Evolutionary conservation across 2,113 vertebrate genomes (phyloP), one percentile per base, ranked within the genome.

Genomic region (Poeciliopsis prolifica): DNA sequence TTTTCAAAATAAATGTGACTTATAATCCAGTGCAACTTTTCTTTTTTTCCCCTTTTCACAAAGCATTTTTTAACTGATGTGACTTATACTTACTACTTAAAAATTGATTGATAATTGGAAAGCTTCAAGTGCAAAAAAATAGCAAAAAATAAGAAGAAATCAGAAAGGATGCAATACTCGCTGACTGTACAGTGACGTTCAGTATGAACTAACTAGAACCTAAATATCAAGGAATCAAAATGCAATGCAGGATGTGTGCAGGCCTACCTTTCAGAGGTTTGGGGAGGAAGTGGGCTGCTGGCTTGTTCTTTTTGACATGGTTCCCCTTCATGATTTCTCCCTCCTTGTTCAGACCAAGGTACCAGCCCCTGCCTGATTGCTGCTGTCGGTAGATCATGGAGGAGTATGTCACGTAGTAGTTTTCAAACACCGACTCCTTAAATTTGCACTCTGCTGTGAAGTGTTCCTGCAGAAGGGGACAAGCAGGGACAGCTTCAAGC

Each of bases 311-410:
- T 95, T 99, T 99, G 82, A 99, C 98, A 0, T 99, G 97, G 86
- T 99, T 99, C 80, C 98, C 98, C 95, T 99, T 99, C 98, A 99
- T 99, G 88, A 99, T 97, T 92, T 98, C 97, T n/a, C 98, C 97
- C 89, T 99, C 97, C 92, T 99, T 99, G 94, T 99, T 99, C 89
- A 99, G 97, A 89, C 98, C 98, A 88, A 99, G 94, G 93, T 98
- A 99, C 98, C 97, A 99, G 78, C 97, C 97, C 92, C 97, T 95
- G 84, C 98, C 98, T 5, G 98, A 99, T 89, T 99, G 97, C 86
- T 99, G 97, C 91, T 99, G 98, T 90, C 97, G 95, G 94, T 99
- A 99, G 86, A 97, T 97, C 97, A 99, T 99, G 71, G 98, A 99
- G 37, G 98, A 99, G 89, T 99, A 99, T 0, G 97, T 99, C 94